A percentile compares a stretch with the other conserved stretches of the same genome.
Conservation (phyloP, 2,888 invertebrate species). For the Morpho deidamia region DNA sequence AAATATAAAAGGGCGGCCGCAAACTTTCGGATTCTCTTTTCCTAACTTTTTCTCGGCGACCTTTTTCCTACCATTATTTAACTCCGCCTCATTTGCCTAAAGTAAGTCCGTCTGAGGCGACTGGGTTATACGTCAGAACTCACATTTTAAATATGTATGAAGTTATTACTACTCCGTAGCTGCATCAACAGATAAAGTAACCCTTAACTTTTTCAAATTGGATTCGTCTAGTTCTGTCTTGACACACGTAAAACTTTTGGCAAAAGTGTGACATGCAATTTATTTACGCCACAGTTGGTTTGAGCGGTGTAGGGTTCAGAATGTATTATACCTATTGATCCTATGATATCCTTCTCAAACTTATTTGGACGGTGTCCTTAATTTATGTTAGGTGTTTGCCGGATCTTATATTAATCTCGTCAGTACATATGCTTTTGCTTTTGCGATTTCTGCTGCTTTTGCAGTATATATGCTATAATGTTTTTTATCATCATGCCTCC, state of each 20-base stretch:
- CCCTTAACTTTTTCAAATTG: conserved; percentile 27
- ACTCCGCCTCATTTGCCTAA: conserved; percentile 73
- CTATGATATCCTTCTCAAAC: conserved; percentile 5
- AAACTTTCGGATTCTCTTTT: conserved; percentile 68
- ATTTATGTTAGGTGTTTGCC: not conserved
- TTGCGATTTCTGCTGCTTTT: too few species aligned
- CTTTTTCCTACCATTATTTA: conserved; percentile 70
- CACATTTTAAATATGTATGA: conserved; percentile 67
- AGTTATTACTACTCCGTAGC: conserved; percentile 38
- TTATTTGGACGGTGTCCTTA: conserved; percentile 1
- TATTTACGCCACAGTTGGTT: conserved; percentile 22
- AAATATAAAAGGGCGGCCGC: conserved; percentile 58
- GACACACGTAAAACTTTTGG: conserved; percentile 27
- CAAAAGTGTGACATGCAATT: conserved; percentile 23
- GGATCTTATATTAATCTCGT: not conserved
- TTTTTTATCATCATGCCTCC: too few species aligned
- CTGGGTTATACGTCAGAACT: conserved; percentile 55
- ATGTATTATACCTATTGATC: conserved; percentile 19
- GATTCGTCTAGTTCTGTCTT: conserved; percentile 31
- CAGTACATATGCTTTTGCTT: too few species aligned
- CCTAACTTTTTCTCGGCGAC: conserved; percentile 60
- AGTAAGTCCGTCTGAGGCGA: conserved; percentile 59
- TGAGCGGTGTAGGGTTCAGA: conserved; percentile 8
- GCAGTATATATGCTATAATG: too few species aligned
- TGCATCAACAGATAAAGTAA: conserved; percentile 27